Evolutionary conservation across 2,888 invertebrate species (phyloP), one percentile per base, ranked within the genome.

Genomic region (Pyrrhosoma nymphula): DNA sequence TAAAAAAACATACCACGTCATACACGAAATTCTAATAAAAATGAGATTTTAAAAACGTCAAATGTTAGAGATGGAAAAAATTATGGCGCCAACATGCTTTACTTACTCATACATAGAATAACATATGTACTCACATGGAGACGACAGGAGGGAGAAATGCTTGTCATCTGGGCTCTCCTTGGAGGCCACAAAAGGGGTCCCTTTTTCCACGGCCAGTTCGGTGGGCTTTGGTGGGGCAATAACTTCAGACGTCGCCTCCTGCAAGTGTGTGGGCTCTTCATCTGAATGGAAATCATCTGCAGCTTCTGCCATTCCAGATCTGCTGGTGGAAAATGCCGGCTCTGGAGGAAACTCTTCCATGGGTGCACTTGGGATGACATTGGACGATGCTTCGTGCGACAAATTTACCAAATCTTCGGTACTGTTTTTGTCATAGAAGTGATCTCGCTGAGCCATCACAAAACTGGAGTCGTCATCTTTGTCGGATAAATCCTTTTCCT

Each of bases 361-460:
- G 16, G 93, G 93, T 47, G 93, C 93, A 93, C 93, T 93, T 55
- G 93, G 93, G 69, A 93, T 93, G 26, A 93, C n/a, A 75, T 69
- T 93, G 18, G 93, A 93, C 26, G 93, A 75, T 47, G n/a, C 23
- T 69, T 93, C 93, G 26, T 39, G 39, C 20, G 93, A 93, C 47
- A 93, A 69, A 93, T 93, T 93, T 6, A 93, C 69, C 93, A 93
- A 93, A 93, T 93, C 93, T 47, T 93, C 93, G 14, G 93, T 93
- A 93, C 93, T 93, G n/a, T 93, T 93, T 93, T 93, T 93, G 69
- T 93, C 93, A n/a, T 93, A 93, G 47, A 93, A 93, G 18, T 93
- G 93, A 47, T 95, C 95, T 95, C 89, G 88, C 55, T 95, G 89
- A 26, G 95, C 95, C 95, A 95, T 95, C 39, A 95, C 95, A 95